phyloP scores from a whole-genome alignment of 2,797 vertebrate genomes.

The Sebastes hubbsi region DNA sequence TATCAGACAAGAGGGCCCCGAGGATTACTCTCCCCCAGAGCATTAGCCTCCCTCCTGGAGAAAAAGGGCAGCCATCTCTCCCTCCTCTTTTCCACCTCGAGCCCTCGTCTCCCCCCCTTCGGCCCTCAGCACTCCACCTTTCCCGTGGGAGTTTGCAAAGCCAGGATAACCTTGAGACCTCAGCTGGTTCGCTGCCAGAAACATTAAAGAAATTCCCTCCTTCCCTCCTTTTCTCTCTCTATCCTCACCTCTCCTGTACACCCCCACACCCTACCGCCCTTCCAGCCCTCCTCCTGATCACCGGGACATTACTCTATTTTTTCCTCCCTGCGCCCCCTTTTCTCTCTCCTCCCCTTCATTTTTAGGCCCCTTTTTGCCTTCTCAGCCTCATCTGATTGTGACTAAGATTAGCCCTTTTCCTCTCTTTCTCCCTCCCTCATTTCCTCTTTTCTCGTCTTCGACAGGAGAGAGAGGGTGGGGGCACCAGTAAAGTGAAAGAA shows the following conservation, averaged over 20 bases:
- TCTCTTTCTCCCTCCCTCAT: constrained; percentile 66
- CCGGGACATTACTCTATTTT: constrained; percentile 80
- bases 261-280: constrained; percentile 65
- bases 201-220: constrained; percentile 83
- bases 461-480: constrained; percentile 68
- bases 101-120: constrained; percentile 61
- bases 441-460: constrained; percentile 73
- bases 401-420: constrained; percentile 82
- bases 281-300: constrained; percentile 77
- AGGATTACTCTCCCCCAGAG: constrained; percentile 77
- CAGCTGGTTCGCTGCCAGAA: constrained; percentile 88
- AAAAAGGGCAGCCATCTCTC: constrained; percentile 73
- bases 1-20: constrained; percentile 62
- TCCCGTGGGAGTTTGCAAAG: constrained; percentile 93
- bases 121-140: constrained; percentile 85
- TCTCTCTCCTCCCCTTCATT: constrained; percentile 72
- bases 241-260: constrained; percentile 74
- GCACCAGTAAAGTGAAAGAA: constrained; percentile 68
- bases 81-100: constrained; percentile 74
- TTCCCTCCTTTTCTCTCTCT: constrained; percentile 72
- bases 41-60: constrained; percentile 76
- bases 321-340: constrained; percentile 70
- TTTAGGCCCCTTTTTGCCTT: constrained; percentile 72
- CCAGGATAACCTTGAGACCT: constrained; percentile 90
- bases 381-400: constrained; percentile 81